Evolutionary conservation across 2,797 vertebrate genomes (phyloP).

Genomic region (Chaenodraco wilsoni): DNA sequence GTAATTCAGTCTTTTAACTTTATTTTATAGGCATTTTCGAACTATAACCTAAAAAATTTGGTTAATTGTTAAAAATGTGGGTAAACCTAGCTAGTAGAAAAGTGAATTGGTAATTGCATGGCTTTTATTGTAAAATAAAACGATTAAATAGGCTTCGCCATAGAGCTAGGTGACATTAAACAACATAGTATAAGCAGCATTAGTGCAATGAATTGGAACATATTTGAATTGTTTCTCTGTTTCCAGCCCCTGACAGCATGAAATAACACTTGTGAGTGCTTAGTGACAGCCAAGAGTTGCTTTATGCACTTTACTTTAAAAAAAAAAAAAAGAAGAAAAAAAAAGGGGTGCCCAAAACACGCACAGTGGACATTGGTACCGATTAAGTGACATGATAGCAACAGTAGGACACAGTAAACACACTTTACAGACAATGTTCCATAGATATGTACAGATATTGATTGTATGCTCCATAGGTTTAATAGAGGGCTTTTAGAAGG

Average conservation of each 20-base stretch:
- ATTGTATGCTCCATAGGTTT: conserved; percentile 60
- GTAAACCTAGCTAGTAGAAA: not conserved
- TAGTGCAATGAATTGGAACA: not conserved
- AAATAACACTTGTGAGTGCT: conserved; percentile 44
- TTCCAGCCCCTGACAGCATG: conserved; percentile 1
- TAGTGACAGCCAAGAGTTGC: conserved; percentile 58
- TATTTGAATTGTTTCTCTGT: not conserved
- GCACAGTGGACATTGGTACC: conserved; percentile 42
- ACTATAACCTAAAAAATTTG: not conserved
- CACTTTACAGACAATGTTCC: conserved; percentile 46
- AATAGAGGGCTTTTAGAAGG: conserved; percentile 63
- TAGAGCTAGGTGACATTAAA: not conserved
- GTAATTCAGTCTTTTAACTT: too few relatives aligned
- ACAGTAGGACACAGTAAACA: conserved; percentile 57
- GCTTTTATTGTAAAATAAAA: too few relatives aligned
- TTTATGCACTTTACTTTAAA: conserved; percentile 58
- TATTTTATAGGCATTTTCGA: too few relatives aligned
- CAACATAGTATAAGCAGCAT: not conserved
- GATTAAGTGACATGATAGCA: conserved; percentile 60
- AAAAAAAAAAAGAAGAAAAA: conserved; percentile 3
- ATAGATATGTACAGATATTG: conserved; percentile 47
- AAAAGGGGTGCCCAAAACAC: conserved; percentile 44
- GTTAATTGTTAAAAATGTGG: not conserved
- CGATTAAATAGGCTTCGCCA: not conserved
- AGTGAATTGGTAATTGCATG: not conserved